Conservation (phyloP, 2,888 invertebrate genomes). For the Agrochola circellaris region DNA sequence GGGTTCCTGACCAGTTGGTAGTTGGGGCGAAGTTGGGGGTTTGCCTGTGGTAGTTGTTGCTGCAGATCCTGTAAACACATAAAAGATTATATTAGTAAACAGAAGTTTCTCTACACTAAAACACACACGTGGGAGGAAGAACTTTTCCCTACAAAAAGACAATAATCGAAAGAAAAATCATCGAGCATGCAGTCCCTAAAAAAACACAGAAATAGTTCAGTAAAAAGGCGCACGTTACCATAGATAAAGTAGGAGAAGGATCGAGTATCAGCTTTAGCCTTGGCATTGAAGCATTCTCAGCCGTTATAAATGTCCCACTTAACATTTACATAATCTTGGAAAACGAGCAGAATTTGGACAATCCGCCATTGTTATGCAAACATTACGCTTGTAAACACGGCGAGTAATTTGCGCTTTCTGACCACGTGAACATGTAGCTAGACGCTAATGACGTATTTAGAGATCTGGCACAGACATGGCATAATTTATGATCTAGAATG, state of each 20-base stretch:
- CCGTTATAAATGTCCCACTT: conserved; percentile 22
- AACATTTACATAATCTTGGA: conserved; percentile 46
- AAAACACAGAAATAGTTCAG: background rate
- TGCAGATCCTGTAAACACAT: conserved; percentile 81
- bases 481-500: conserved; percentile 34
- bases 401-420: conserved; percentile 25
- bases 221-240: conserved; percentile 73
- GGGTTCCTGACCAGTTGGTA: conserved; percentile 76
- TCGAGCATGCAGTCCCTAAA: background rate
- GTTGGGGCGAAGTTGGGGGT: conserved; percentile 70
- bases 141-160: background rate
- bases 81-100: conserved; percentile 58
- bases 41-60: conserved; percentile 72
- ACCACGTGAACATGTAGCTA: conserved; percentile 28
- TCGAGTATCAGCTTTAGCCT: conserved; percentile 79
- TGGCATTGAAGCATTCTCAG: conserved; percentile 67
- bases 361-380: conserved; percentile 45
- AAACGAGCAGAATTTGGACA: conserved; percentile 43
- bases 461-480: conserved; percentile 9
- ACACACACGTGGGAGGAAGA: background rate
- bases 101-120: background rate
- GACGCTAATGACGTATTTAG: conserved; percentile 18
- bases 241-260: conserved; percentile 36
- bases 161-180: background rate
- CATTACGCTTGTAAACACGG: conserved; percentile 30